Conservation (phyloP, 2,888 invertebrate species). For the Aspidiotus rigidus region DNA sequence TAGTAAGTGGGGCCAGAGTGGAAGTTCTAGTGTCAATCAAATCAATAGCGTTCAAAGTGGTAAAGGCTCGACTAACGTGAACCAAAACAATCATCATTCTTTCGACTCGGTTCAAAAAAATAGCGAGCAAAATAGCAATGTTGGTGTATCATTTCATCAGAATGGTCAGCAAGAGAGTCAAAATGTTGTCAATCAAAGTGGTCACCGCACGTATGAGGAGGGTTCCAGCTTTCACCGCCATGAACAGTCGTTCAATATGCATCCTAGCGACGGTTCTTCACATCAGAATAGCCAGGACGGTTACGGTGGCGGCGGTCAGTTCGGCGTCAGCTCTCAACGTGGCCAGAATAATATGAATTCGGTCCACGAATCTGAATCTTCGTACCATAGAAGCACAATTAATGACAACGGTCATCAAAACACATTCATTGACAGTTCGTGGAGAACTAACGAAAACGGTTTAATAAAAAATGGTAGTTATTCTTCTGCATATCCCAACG, state of each 20-base stretch:
- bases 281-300: neutral
- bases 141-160: no score
- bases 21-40: neutral
- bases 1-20: neutral
- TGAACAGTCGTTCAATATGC: no score
- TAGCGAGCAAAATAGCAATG: no score
- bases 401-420: conserved; percentile 37
- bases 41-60: neutral
- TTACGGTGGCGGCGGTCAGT: neutral
- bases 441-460: conserved; percentile 40
- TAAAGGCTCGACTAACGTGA: no score
- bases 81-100: no score
- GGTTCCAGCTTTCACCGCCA: no score
- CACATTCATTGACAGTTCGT: conserved; percentile 36
- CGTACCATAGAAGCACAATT: conserved; percentile 36
- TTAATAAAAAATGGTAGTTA: conserved; percentile 38
- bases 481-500: conserved; percentile 34
- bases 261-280: no score
- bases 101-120: no score
- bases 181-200: no score
- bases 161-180: no score
- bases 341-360: conserved; percentile 15
- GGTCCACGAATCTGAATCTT: conserved; percentile 32
- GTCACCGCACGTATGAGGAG: no score
- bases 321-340: neutral